Evolutionary conservation across 2,888 invertebrate species (phyloP).

Genomic region (Volucella inflata): DNA sequence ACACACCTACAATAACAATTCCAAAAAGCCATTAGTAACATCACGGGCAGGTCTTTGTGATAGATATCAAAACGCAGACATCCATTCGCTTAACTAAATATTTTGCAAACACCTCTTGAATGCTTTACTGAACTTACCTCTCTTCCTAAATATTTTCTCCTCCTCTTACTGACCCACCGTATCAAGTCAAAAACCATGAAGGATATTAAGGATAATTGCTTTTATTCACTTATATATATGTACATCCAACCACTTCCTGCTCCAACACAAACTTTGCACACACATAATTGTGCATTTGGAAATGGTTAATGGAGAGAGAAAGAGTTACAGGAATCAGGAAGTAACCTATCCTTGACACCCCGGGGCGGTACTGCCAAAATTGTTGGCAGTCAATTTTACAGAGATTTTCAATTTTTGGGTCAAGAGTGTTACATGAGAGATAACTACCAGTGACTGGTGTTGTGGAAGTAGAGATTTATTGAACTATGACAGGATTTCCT

Average conservation of each 20-base stretch:
- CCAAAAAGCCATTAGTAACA: slow-evolving; percentile 24
- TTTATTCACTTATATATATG: slow-evolving; percentile 33
- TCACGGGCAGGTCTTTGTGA: neutral
- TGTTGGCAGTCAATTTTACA: slow-evolving; percentile 12
- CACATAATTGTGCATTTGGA: neutral
- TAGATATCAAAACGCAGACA: slow-evolving; percentile 20
- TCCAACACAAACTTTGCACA: too few species aligned
- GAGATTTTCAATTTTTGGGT: slow-evolving; percentile 41
- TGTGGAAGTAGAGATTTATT: neutral
- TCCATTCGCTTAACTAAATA: slow-evolving; percentile 20
- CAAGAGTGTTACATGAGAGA: slow-evolving; percentile 12
- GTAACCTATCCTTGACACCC: too few species aligned
- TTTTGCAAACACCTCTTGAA: slow-evolving; percentile 42
- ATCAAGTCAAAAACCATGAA: neutral
- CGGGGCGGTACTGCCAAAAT: too few species aligned
- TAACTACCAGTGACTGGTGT: neutral
- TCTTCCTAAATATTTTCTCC: neutral
- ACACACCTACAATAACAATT: slow-evolving; percentile 29
- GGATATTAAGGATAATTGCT: slow-evolving; percentile 54
- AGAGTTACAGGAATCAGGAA: too few species aligned
- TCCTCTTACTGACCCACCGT: neutral
- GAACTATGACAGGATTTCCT: slow-evolving; percentile 29
- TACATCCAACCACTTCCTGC: too few species aligned
- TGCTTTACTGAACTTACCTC: neutral
- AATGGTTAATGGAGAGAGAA: neutral